Percentiles rank a stretch among this genome's conserved stretches.
These are phyloP conservation scores for Diorhabda sublineata DNA, from an alignment of 1,140 invertebrate species.

Conservation along the genomic window DNA sequence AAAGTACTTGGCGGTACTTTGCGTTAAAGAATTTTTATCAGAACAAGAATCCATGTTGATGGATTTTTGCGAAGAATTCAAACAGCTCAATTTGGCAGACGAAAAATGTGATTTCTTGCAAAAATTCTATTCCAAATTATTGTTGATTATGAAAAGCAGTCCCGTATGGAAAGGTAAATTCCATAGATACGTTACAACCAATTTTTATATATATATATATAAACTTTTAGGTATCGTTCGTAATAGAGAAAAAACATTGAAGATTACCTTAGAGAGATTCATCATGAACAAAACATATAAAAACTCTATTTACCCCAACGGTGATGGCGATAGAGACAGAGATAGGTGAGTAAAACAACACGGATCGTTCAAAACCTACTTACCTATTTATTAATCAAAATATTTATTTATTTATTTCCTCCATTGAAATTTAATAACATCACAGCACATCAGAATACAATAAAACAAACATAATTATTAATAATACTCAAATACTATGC, in stretches of 20 bases:
- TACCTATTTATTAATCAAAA: neutral
- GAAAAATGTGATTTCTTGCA: constrained; percentile 75
- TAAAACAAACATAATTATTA: no score
- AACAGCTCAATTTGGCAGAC: constrained; percentile 67
- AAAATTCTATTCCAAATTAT: constrained; percentile 59
- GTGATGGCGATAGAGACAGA: constrained; percentile 87
- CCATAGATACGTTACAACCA: neutral
- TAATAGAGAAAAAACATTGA: constrained; percentile 27
- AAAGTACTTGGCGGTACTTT: constrained; percentile 73
- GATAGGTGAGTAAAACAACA: constrained; percentile 68
- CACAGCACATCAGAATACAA: no score
- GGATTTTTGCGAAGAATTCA: constrained; percentile 74
- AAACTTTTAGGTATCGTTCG: constrained; percentile 24
- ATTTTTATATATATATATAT: neutral
- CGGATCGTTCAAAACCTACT: constrained; percentile 1
- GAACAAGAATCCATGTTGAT: constrained; percentile 61
- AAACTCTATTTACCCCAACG: constrained; percentile 93
- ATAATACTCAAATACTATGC: no score
- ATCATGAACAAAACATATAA: constrained; percentile 87
- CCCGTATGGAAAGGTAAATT: constrained; percentile 63
- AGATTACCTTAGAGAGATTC: constrained; percentile 62
- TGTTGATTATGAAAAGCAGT: constrained; percentile 63
- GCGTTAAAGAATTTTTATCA: constrained; percentile 76
- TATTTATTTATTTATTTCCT: neutral
- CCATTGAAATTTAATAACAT: no score